Evolutionary conservation across 2,888 invertebrate species (phyloP).

Genomic region (Tetropium fuscum): DNA sequence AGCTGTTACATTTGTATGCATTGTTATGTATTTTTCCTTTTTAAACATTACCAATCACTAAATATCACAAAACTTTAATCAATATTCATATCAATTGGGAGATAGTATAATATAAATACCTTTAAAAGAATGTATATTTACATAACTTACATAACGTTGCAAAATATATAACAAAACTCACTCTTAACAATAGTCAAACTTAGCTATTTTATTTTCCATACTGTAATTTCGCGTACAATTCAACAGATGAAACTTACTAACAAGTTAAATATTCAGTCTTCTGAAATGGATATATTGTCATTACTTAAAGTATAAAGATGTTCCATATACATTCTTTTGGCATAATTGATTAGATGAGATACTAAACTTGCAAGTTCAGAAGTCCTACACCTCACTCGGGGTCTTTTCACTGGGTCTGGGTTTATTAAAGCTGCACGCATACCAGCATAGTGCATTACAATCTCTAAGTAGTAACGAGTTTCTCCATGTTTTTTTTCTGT

Average conservation of each 20-base stretch:
- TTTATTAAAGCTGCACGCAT: conserved; percentile 64
- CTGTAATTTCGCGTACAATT: background rate
- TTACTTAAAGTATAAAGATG: conserved; percentile 75
- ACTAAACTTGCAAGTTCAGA: conserved; percentile 77
- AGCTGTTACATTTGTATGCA: too few relatives aligned
- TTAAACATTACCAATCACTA: too few relatives aligned
- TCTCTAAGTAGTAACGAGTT: conserved; percentile 76
- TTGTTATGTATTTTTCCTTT: too few relatives aligned
- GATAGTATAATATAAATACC: too few relatives aligned
- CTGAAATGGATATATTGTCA: conserved; percentile 51
- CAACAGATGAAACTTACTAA: background rate
- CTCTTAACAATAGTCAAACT: too few relatives aligned
- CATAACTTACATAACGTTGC: too few relatives aligned
- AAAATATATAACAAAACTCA: too few relatives aligned
- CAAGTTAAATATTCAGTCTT: conserved; percentile 53
- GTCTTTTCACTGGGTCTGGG: conserved; percentile 72
- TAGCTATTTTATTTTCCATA: too few relatives aligned
- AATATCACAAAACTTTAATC: too few relatives aligned
- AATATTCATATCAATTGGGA: too few relatives aligned
- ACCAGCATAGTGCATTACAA: conserved; percentile 72
- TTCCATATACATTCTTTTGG: conserved; percentile 88
- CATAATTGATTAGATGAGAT: conserved; percentile 88
- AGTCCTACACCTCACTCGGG: conserved; percentile 83
- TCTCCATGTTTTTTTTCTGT: conserved; percentile 65
- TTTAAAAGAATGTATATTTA: too few relatives aligned